These are phyloP conservation scores for Drosophila persimilis DNA, from an alignment of 1,140 invertebrate genomes.

Conservation along the genomic window DNA sequence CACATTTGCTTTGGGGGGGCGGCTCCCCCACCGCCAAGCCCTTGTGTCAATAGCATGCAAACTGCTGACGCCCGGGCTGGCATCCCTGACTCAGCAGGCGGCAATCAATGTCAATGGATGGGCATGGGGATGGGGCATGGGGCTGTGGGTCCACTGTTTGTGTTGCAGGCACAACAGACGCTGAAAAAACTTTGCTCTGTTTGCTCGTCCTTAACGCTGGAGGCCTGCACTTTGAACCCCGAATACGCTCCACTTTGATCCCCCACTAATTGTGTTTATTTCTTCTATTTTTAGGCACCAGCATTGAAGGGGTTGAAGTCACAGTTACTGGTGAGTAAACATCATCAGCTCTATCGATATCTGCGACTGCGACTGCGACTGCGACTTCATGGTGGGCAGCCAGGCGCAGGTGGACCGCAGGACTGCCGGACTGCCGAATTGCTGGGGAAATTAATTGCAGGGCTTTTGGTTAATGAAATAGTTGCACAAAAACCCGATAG, in stretches of 20 bases:
- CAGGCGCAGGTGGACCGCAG: conserved; percentile 22
- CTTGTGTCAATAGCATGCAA: conserved; percentile 64
- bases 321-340: conserved; percentile 16
- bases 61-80: conserved; percentile 41
- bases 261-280: conserved; percentile 11
- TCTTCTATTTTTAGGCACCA: conserved; percentile 29
- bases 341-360: conserved; percentile 15
- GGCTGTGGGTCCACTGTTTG: conserved; percentile 2
- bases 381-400: conserved; percentile 30
- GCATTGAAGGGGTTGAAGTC: not conserved
- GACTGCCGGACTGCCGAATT: too few species aligned
- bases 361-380: not conserved
- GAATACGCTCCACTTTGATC: not conserved
- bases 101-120: conserved; percentile 61
- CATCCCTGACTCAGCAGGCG: conserved; percentile 69
- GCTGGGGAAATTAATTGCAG: conserved; percentile 59
- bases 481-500: conserved; percentile 34
- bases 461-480: conserved; percentile 62
- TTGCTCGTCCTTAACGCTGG: not conserved
- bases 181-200: not conserved
- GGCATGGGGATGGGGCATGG: too few species aligned
- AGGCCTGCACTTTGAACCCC: conserved; percentile 9
- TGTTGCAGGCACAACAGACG: conserved; percentile 27
- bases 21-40: not conserved
- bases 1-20: too few species aligned